A percentile compares a stretch with the other conserved stretches of the same genome.
Evolutionary conservation across 1,140 invertebrate genomes (phyloP).

Genomic region (Drosophila erecta): DNA sequence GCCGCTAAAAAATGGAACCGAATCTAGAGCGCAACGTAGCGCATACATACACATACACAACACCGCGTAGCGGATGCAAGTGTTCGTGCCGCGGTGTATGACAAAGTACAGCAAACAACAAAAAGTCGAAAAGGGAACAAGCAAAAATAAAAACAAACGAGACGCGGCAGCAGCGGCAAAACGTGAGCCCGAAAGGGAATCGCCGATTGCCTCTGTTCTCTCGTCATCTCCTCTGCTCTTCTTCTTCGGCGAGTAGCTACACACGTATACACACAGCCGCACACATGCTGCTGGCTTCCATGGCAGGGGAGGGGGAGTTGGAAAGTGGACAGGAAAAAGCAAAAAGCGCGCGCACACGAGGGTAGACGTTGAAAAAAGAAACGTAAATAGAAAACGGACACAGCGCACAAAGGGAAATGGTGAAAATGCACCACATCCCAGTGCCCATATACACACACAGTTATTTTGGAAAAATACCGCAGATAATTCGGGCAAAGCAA

Average conservation of each 20-base stretch:
- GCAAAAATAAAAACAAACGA: constrained; percentile 82
- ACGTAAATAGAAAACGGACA: constrained; percentile 56
- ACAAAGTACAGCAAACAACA: constrained; percentile 82
- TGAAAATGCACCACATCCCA: constrained; percentile 34
- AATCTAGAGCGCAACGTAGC: constrained; percentile 57
- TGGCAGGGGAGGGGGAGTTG: constrained; percentile 34
- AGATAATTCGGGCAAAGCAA: constrained; percentile 60
- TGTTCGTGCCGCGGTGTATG: constrained; percentile 46
- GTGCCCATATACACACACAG: constrained; percentile 12
- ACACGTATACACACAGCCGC: constrained; percentile 52
- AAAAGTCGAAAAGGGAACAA: constrained; percentile 78
- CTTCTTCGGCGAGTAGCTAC: constrained; percentile 47
- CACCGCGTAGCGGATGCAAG: constrained; percentile 27
- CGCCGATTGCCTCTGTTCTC: constrained; percentile 37
- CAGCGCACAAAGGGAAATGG: constrained; percentile 26
- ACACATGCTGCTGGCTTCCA: background rate
- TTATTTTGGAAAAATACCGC: constrained; percentile 74
- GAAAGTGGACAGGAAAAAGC: constrained; percentile 53
- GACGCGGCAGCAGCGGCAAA: constrained; percentile 67
- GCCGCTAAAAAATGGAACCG: constrained; percentile 26
- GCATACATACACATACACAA: constrained; percentile 12
- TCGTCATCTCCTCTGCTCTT: constrained; percentile 9
- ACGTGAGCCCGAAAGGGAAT: constrained; percentile 60
- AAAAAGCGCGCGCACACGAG: constrained; percentile 81
- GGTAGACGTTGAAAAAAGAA: constrained; percentile 53